Evolutionary conservation across 2,113 vertebrate genomes (phyloP).

Genomic region (Hystrix cristata): DNA sequence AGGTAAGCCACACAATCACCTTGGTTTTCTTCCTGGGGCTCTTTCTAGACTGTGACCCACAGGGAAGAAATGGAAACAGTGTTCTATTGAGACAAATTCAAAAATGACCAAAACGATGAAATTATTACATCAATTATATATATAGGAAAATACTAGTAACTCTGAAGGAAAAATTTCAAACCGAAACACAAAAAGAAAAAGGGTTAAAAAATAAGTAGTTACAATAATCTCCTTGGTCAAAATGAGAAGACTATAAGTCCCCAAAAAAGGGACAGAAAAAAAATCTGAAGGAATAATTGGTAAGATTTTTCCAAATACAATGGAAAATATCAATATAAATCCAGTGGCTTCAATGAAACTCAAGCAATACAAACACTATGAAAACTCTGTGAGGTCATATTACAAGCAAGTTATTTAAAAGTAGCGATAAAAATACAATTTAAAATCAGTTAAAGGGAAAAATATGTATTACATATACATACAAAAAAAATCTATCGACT

Average conservation of each 20-base stretch:
- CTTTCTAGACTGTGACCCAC: neutral
- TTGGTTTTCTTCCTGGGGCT: neutral
- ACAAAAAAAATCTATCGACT: neutral
- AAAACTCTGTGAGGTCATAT: neutral
- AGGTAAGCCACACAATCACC: neutral
- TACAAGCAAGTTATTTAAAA: neutral
- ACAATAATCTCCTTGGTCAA: neutral
- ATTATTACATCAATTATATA: neutral
- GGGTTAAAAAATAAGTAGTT: neutral
- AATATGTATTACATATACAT: neutral
- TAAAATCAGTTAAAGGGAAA: neutral
- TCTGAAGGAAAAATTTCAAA: neutral
- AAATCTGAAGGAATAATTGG: neutral
- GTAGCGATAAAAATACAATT: neutral
- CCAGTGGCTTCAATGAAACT: neutral
- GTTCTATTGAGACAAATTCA: neutral
- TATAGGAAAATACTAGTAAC: neutral
- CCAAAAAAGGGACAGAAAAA: neutral
- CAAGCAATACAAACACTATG: neutral
- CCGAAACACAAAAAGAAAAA: slow-evolving; percentile 2
- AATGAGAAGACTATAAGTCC: neutral
- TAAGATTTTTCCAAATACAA: neutral
- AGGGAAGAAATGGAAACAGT: neutral
- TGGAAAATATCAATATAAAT: neutral
- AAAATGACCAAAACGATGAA: neutral